Evolutionary conservation across 2,888 invertebrate genomes (phyloP), one percentile per base, ranked within the genome.

Genomic region (Nipponacmea schrenckii): DNA sequence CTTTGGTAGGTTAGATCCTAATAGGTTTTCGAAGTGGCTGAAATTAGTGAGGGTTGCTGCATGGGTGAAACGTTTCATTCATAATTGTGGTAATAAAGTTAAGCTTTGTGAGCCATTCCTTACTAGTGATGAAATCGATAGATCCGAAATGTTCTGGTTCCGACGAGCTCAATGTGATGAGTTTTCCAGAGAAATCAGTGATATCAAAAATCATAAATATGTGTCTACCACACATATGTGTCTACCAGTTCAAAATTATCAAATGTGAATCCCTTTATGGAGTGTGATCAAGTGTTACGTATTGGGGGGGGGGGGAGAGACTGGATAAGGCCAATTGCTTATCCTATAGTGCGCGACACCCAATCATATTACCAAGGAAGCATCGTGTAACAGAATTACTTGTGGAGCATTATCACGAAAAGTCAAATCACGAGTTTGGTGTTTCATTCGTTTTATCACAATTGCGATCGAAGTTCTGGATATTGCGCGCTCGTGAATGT

Each of bases 391-490:
- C n/a, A n/a, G n/a, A n/a, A n/a, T n/a, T n/a, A n/a, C n/a, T n/a
- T n/a, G n/a, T n/a, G n/a, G n/a, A n/a, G n/a, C n/a, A n/a, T n/a
- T n/a, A n/a, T n/a, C n/a, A n/a, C n/a, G n/a, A n/a, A n/a, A n/a
- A n/a, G n/a, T n/a, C n/a, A n/a, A n/a, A n/a, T n/a, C n/a, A n/a
- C n/a, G n/a, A n/a, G n/a, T n/a, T n/a, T n/a, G n/a, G n/a, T n/a
- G n/a, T n/a, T n/a, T n/a, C n/a, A n/a, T n/a, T n/a, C n/a, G n/a
- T n/a, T n/a, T n/a, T n/a, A n/a, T n/a, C n/a, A n/a, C n/a, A n/a
- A n/a, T n/a, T n/a, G n/a, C n/a, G 66, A 17, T 20, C 71, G 10
- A n/a, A 67, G 20, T 74, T 66, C 62, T 74, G 74, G 74, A 74
- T 74, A n/a, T 56, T 70, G 15, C 20, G 66, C n/a, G 74, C 45